Percentiles rank a stretch among this genome's conserved stretches.
Evolutionary conservation across 2,113 vertebrate genomes (phyloP).

Genomic region (Mola mola): DNA sequence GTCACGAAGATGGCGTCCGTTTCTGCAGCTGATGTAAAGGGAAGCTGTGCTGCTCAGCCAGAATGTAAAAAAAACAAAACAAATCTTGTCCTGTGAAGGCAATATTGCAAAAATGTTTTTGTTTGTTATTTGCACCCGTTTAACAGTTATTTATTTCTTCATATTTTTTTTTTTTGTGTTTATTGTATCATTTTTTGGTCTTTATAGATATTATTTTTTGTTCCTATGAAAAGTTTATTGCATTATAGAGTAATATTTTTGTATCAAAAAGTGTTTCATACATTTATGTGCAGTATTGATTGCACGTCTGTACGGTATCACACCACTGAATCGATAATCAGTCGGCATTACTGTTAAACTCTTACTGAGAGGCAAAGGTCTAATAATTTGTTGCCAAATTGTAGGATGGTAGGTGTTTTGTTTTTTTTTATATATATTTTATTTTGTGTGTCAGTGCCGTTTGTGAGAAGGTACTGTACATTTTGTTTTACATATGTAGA

Average conservation of each 20-base stretch:
- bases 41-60: slow-evolving; percentile 53
- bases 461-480: slow-evolving; percentile 58
- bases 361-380: slow-evolving; percentile 53
- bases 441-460: slow-evolving; percentile 58
- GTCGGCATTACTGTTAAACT: slow-evolving; percentile 61
- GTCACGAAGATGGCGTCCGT: no score
- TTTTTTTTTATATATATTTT: slow-evolving; percentile 32
- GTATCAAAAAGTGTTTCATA: slow-evolving; percentile 95
- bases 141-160: slow-evolving; percentile 71
- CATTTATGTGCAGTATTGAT: slow-evolving; percentile 93
- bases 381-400: slow-evolving; percentile 73
- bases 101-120: slow-evolving; percentile 49
- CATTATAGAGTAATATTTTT: slow-evolving; percentile 97
- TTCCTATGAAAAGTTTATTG: slow-evolving; percentile 84
- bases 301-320: slow-evolving; percentile 88
- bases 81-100: slow-evolving; percentile 37
- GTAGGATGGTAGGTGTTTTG: slow-evolving; percentile 44
- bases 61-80: slow-evolving; percentile 60
- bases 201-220: slow-evolving; percentile 82
- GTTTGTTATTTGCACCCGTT: slow-evolving; percentile 65
- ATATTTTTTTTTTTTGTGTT: slow-evolving; percentile 69
- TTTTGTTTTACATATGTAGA: slow-evolving; percentile 54
- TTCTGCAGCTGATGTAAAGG: slow-evolving; percentile 12
- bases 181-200: slow-evolving; percentile 79
- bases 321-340: slow-evolving; percentile 70